phyloP scores from a whole-genome alignment of 2,797 vertebrate species.

The Salmo trutta region DNA sequence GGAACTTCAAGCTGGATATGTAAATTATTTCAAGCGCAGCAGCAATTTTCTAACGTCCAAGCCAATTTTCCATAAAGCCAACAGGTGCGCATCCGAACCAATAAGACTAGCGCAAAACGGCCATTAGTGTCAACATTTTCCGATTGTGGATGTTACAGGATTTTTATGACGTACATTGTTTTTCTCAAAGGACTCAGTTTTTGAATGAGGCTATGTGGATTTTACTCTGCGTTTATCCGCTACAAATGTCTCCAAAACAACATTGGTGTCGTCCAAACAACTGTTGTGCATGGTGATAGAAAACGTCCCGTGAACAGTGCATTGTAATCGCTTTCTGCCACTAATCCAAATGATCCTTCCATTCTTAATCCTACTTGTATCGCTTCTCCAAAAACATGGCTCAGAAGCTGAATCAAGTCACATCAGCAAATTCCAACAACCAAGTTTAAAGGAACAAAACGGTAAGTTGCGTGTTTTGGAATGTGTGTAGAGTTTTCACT shows the following conservation, averaged over 20 bases:
- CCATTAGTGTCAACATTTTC: conserved; percentile 48
- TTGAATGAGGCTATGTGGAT: conserved; percentile 93
- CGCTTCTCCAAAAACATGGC: conserved; percentile 86
- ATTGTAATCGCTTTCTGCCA: conserved; percentile 76
- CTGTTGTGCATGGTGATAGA: conserved; percentile 81
- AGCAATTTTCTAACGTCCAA: conserved; percentile 37
- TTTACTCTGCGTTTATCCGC: conserved; percentile 80
- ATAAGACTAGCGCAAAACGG: conserved; percentile 28
- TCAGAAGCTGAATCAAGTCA: conserved; percentile 87
- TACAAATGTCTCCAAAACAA: conserved; percentile 84
- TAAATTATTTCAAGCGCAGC: conserved; percentile 45
- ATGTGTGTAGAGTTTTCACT: conserved; percentile 38
- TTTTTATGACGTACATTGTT: conserved; percentile 64
- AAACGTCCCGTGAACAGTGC: conserved; percentile 74
- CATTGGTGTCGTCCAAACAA: conserved; percentile 80
- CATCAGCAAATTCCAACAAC: conserved; percentile 86
- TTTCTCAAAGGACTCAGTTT: conserved; percentile 62
- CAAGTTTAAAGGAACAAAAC: conserved; percentile 91
- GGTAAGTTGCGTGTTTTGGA: conserved; percentile 71
- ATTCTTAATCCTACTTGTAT: conserved; percentile 89
- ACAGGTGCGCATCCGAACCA: conserved; percentile 73
- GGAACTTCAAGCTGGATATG: conserved; percentile 13
- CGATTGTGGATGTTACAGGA: conserved; percentile 68
- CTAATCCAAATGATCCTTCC: conserved; percentile 96
- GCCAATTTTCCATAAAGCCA: conserved; percentile 54